Evolutionary conservation across 1,140 invertebrate species (phyloP), one percentile per base, ranked within the genome.

Genomic region (Cyphomyrmex costatus): DNA sequence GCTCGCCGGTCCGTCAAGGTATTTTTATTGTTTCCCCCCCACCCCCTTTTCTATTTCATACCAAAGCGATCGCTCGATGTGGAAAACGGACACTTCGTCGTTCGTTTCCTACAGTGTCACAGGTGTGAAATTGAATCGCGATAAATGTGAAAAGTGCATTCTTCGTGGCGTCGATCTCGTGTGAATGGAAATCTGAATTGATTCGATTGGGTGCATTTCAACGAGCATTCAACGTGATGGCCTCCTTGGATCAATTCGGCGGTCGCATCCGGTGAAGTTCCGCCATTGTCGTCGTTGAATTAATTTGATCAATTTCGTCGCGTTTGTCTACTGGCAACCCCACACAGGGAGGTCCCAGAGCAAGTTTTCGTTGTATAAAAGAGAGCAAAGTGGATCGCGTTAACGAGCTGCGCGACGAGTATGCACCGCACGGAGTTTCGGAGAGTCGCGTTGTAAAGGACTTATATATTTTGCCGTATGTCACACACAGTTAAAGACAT

Each of bases 1-100:
- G 78, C 36, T 79, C 70, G 66, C 49, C 79, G 76, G 76, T 84
- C 74, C 83, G 85, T 79, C 86, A 63, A 86, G 90, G 86, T 91
- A 86, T 85, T 80, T 78, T 74, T 79, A 74, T 61, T 53, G 21
- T 78, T 24, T 7, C 12, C 4, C 27, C 19, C 8, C 49, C 49
- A 49, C 14, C 51, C 19, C 51, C 5, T n/a, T 19, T 49, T 46
- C n/a, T 68, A 16, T 56, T 36, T 36, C 61, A 30, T 14, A 14
- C 27, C 56, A 46, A 14, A 14, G 46, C 71, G 42, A 73, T 60
- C 27, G 14, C 21, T 42, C 78, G 33, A 27, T 19, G 53, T 27
- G 56, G 36, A 60, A 46, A 82, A n/a, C 33, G 1, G 27, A 3
- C 33, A 42, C 4, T 6, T 33, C 33, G 51, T 71, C 71, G 42